Base-by-base conservation (phyloP, 2,113 vertebrate species). In the Hassar affinis region DNA sequence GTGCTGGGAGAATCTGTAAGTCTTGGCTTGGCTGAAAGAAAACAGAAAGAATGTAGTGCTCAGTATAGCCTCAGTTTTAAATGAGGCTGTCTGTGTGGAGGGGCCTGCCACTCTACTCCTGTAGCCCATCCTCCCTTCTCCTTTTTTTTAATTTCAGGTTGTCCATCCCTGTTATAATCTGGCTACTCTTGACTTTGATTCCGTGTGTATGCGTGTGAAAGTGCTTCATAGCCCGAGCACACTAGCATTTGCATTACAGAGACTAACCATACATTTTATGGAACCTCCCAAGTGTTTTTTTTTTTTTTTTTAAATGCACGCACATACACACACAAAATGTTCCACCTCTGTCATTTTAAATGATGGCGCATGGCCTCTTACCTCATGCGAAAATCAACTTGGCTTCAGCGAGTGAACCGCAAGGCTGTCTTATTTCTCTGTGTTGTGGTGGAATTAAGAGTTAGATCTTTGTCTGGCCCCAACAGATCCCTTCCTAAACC, bases 1-100 rank as follows among this genome's bases (percentile, higher is more conserved):
- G 79, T 56, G 66, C 74, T 85, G 61, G 76, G 71, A 80, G 80
- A 81, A 81, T 83, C 38, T 83, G 79, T 84, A 79, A 62, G 82
- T 66, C 74, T 56, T 85, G 52, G 74, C 33, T 75, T 30, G 35
- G 49, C 25, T 47, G 6, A 52, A 72, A 79, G 54, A 78, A 81
- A 74, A 8, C 64, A n/a, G 61, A 78, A 80, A 71, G 38, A 79
- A 72, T 79, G 42, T 69, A 47, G 42, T 52, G 52, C 56, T 77
- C 62, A 62, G 51, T 77, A 47, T 49, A 71, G 33, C 78, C 68
- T 83, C 18, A 72, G 56, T 85, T 86, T 81, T 76, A 89, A 82
- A 85, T 84, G 77, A 86, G 76, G 78, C 84, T 80, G 83, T 54
- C 10, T 68, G 52, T 78, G 56, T 72, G 47, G 81, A 84, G 80